Percentiles rank a stretch among this genome's conserved stretches.
Conservation (phyloP, 92 coral and sea anemone genomes). For the Epizoanthus ramosus region DNA sequence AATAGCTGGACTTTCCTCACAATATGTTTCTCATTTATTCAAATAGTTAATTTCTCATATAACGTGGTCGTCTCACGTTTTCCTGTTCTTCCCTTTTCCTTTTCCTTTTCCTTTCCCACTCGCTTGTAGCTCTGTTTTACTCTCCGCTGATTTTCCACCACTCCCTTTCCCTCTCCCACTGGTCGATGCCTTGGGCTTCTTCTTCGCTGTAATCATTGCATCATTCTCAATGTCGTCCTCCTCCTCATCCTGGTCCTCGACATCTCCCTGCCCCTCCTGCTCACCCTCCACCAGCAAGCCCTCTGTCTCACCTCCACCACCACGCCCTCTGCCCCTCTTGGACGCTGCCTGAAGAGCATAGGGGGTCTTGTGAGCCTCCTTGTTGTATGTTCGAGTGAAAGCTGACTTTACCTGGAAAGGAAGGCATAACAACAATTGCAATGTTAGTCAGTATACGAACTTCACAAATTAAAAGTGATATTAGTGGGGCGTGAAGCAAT, state of each 20-base stretch:
- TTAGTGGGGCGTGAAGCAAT: too few species aligned
- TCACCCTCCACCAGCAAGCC: conserved; percentile 51
- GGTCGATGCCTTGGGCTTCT: conserved; percentile 49
- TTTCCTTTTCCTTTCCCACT: conserved; percentile 69
- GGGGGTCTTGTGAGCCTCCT: conserved; percentile 82
- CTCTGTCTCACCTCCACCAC: conserved; percentile 34
- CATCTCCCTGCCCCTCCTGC: conserved; percentile 36
- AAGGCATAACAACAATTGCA: background rate
- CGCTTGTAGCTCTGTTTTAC: conserved; percentile 30
- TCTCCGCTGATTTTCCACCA: conserved; percentile 44
- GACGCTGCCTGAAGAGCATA: conserved; percentile 70
- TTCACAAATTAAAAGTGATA: too few species aligned
- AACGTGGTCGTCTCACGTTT: background rate
- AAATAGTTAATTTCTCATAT: too few species aligned
- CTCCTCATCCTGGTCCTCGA: conserved; percentile 54
- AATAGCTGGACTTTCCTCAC: too few species aligned
- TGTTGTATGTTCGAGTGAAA: conserved; percentile 92
- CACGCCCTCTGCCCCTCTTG: conserved; percentile 72
- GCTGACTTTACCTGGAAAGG: conserved; percentile 82
- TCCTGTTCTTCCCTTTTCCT: conserved; percentile 59
- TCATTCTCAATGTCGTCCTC: conserved; percentile 68
- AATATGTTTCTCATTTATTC: too few species aligned
- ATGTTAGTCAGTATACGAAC: too few species aligned
- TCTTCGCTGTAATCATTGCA: conserved; percentile 78
- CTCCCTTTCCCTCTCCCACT: conserved; percentile 51